Percentiles rank a stretch among this genome's conserved stretches.
phyloP scores from a whole-genome alignment of 1,140 invertebrate genomes.

The Plutomurus gul region DNA sequence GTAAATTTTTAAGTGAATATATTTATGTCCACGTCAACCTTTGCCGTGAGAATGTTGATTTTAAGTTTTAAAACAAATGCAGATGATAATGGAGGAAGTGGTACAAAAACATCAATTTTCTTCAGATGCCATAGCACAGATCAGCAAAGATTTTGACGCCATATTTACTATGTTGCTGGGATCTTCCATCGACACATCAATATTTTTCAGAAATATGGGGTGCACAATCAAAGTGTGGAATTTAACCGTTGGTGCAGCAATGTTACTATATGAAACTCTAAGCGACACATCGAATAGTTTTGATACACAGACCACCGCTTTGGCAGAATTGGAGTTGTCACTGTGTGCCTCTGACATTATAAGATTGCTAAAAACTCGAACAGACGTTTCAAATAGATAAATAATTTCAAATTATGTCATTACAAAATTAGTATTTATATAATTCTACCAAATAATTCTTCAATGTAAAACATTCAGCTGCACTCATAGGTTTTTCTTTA shows the following conservation, averaged over 20 bases:
- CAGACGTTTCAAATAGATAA: slow-evolving; percentile 7
- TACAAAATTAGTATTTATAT: no score
- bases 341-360: slow-evolving; percentile 37
- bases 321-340: slow-evolving; percentile 40
- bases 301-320: slow-evolving; percentile 5
- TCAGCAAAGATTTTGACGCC: slow-evolving; percentile 41
- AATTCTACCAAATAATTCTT: no score
- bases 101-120: slow-evolving; percentile 39
- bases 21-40: neutral
- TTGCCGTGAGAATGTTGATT: neutral
- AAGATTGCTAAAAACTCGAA: slow-evolving; percentile 22
- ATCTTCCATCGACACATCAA: slow-evolving; percentile 8
- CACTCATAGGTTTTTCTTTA: no score
- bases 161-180: slow-evolving; percentile 40
- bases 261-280: slow-evolving; percentile 42
- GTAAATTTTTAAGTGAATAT: slow-evolving; percentile 3
- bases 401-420: neutral
- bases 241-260: slow-evolving; percentile 31
- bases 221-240: slow-evolving; percentile 42
- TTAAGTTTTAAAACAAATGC: neutral
- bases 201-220: slow-evolving; percentile 38
- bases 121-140: slow-evolving; percentile 34
- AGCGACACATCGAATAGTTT: neutral
- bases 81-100: slow-evolving; percentile 46
- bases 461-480: no score